Conservation (phyloP, 1,140 invertebrate species). For the Eueides isabella region DNA sequence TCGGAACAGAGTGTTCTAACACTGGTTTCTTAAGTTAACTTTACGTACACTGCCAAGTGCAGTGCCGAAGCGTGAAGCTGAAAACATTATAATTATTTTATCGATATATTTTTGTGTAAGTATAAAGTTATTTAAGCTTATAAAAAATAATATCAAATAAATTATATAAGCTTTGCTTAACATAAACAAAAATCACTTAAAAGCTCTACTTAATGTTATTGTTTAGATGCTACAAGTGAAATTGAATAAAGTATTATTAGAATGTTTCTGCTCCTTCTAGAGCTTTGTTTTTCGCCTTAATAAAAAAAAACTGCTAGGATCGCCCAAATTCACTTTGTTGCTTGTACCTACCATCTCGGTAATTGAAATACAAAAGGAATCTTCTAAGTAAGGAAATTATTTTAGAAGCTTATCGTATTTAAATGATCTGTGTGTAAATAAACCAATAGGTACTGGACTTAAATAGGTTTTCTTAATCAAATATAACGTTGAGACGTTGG, state of each 20-base stretch:
- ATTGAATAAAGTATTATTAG: slow-evolving; percentile 27
- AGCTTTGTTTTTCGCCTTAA: slow-evolving; percentile 47
- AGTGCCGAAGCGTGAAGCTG: too few species aligned
- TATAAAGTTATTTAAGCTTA: too few species aligned
- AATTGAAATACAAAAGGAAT: slow-evolving; percentile 44
- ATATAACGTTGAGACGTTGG: background rate
- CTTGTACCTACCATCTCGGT: slow-evolving; percentile 46
- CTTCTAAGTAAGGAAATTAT: slow-evolving; percentile 32
- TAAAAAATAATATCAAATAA: too few species aligned
- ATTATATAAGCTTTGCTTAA: too few species aligned
- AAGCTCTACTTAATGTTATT: background rate
- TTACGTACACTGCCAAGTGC: too few species aligned
- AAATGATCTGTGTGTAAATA: background rate
- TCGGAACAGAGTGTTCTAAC: too few species aligned
- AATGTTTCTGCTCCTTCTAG: slow-evolving; percentile 37
- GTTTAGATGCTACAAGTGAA: background rate
- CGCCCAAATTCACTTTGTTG: slow-evolving; percentile 43
- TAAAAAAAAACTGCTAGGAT: slow-evolving; percentile 42
- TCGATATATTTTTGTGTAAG: too few species aligned
- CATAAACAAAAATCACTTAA: background rate
- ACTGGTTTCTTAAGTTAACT: too few species aligned
- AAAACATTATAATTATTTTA: too few species aligned
- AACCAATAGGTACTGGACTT: background rate
- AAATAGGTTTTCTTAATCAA: background rate
- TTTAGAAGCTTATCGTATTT: slow-evolving; percentile 3